These are phyloP conservation scores for Bubo blakistoni DNA, from an alignment of 2,113 vertebrate genomes.

Conservation along the genomic window DNA sequence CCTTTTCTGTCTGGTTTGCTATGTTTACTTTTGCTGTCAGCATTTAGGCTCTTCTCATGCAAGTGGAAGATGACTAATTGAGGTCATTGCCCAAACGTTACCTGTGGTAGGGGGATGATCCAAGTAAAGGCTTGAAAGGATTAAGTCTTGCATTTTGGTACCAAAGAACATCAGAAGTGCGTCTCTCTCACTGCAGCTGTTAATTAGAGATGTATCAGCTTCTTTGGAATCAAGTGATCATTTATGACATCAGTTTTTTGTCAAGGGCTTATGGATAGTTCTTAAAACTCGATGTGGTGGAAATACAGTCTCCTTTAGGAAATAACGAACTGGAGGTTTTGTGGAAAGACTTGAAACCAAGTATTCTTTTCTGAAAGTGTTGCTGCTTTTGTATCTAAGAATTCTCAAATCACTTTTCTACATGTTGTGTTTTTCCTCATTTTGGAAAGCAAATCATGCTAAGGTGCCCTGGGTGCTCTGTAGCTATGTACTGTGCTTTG, in stretches of 20 bases:
- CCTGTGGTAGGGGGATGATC: neutral
- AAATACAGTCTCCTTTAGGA: neutral
- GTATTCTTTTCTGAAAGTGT: neutral
- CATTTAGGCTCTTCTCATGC: neutral
- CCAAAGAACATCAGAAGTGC: neutral
- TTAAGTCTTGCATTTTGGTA: neutral
- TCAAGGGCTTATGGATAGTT: neutral
- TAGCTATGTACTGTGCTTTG: neutral
- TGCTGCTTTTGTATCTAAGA: neutral
- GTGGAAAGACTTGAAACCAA: neutral
- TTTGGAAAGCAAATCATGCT: neutral
- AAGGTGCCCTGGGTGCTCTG: neutral
- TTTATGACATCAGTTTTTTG: neutral
- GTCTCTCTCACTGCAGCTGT: neutral
- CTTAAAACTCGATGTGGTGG: neutral
- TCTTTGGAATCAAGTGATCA: neutral
- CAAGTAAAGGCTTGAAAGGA: neutral
- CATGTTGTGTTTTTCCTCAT: neutral
- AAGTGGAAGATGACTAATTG: neutral
- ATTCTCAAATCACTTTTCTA: neutral
- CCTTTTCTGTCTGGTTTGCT: neutral
- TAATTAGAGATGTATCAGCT: neutral
- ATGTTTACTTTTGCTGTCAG: neutral
- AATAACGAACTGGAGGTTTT: neutral
- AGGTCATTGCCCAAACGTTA: neutral